phyloP scores from a whole-genome alignment of 2,797 vertebrate genomes.

The Silurus aristotelis region DNA sequence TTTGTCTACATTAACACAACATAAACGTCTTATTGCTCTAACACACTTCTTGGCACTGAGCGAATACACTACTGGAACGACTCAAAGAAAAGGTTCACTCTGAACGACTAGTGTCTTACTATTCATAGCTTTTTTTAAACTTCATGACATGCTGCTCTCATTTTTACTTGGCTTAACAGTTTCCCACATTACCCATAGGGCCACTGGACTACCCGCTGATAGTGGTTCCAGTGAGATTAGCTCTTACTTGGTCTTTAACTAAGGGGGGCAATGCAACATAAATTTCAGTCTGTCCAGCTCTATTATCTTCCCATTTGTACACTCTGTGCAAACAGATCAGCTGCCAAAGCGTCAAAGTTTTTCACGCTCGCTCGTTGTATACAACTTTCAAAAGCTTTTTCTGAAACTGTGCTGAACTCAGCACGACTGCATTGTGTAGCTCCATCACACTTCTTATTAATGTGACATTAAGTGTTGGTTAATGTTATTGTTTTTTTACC shows the following conservation, averaged over 20 bases:
- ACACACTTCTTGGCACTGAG: not conserved
- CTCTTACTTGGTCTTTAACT: not conserved
- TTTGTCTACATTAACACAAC: not conserved
- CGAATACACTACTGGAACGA: not conserved
- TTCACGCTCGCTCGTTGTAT: not conserved
- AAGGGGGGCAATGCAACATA: not conserved
- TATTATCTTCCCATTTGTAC: not conserved
- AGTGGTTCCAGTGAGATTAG: not conserved
- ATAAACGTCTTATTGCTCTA: slow-evolving; percentile 1
- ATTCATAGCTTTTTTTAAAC: not conserved
- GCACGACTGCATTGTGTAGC: not conserved
- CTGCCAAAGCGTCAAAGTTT: not conserved
- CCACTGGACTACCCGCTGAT: not conserved
- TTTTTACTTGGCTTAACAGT: not conserved
- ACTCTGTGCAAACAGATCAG: not conserved
- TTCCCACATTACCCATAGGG: not conserved
- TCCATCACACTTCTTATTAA: not conserved
- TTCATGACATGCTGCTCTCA: not conserved
- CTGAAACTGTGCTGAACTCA: not conserved
- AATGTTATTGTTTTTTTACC: not conserved
- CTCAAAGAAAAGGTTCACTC: not conserved
- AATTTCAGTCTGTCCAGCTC: not conserved
- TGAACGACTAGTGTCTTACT: not conserved
- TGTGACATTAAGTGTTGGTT: not conserved
- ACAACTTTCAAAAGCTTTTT: too few relatives aligned